Evolutionary conservation across 2,888 invertebrate species (phyloP).

Genomic region (Dascillus cervinus): DNA sequence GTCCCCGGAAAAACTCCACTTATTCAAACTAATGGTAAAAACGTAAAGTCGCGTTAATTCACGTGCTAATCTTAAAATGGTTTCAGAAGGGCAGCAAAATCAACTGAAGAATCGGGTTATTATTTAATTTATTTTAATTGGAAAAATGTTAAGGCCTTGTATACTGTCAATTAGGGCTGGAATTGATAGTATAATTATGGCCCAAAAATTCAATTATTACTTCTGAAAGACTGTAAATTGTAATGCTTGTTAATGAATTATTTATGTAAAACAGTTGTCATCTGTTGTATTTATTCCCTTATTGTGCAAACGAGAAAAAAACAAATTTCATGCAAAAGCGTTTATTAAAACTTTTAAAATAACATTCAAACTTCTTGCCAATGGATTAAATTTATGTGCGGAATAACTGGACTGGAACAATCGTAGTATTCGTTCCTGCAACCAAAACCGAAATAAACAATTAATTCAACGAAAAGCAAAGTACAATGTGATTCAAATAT

Average conservation of each 20-base stretch:
- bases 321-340: slow-evolving; percentile 1
- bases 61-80: too few species aligned
- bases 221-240: slow-evolving; percentile 7
- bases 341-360: too few species aligned
- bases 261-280: slow-evolving; percentile 23
- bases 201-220: slow-evolving; percentile 1
- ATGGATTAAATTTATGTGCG: slow-evolving; percentile 52
- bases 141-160: too few species aligned
- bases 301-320: slow-evolving; percentile 2
- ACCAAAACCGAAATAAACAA: slow-evolving; percentile 19
- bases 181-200: slow-evolving; percentile 10
- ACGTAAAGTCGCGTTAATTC: too few species aligned
- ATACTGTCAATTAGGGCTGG: slow-evolving; percentile 16
- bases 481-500: too few species aligned
- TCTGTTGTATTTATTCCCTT: background rate
- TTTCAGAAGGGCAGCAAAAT: slow-evolving; percentile 2
- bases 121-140: too few species aligned
- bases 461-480: slow-evolving; percentile 5
- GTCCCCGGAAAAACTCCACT: background rate
- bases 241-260: slow-evolving; percentile 25
- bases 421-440: slow-evolving; percentile 58
- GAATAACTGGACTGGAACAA: slow-evolving; percentile 53
- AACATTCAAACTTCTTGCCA: slow-evolving; percentile 43
- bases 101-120: too few species aligned
- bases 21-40: background rate